phyloP scores from a whole-genome alignment of 2,113 vertebrate species.

The Tachysurus vachellii region DNA sequence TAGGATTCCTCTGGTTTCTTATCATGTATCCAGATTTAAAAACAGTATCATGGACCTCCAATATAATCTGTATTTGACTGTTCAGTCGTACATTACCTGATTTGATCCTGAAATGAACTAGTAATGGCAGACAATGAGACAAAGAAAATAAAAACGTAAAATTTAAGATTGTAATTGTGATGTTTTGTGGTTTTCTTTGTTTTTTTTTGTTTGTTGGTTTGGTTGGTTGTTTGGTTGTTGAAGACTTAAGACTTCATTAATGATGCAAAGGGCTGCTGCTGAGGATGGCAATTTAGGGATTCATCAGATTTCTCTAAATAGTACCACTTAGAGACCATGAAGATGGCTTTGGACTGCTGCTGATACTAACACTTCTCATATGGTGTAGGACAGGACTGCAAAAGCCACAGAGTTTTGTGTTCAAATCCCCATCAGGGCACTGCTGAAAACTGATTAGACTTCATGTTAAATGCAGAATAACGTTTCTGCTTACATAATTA shows the following conservation, averaged over 20 bases:
- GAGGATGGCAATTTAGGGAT: too few relatives aligned
- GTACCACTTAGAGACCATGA: too few relatives aligned
- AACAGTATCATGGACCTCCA: background rate
- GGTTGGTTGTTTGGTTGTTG: background rate
- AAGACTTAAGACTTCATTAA: background rate
- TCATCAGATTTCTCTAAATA: too few relatives aligned
- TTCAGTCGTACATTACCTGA: background rate
- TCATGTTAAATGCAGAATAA: too few relatives aligned
- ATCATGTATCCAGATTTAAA: background rate
- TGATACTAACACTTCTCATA: too few relatives aligned
- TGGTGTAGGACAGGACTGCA: too few relatives aligned
- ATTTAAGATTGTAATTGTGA: background rate
- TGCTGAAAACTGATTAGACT: too few relatives aligned
- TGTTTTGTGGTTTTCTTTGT: background rate
- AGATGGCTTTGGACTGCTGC: too few relatives aligned
- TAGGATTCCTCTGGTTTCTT: background rate
- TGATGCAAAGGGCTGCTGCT: background rate
- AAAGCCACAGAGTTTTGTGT: too few relatives aligned
- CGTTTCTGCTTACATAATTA: too few relatives aligned
- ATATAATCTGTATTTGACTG: background rate
- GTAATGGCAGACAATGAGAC: background rate
- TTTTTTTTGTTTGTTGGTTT: background rate
- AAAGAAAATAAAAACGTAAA: background rate
- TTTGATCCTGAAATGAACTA: background rate
- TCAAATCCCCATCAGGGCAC: too few relatives aligned